Evolutionary conservation across 2,113 vertebrate species (phyloP).

Genomic region (Halichoeres trimaculatus): DNA sequence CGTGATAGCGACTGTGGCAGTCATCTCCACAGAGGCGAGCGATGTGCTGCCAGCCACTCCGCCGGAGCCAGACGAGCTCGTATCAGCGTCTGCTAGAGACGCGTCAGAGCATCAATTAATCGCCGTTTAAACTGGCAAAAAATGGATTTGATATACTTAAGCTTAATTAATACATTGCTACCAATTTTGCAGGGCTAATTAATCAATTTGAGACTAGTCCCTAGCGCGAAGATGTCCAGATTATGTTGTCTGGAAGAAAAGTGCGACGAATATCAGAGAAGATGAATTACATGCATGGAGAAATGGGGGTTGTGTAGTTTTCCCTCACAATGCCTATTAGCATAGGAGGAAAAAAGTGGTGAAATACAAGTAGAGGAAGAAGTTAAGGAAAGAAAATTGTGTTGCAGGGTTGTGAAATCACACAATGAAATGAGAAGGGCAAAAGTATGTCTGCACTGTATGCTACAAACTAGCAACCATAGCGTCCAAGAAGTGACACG

Average conservation of each 20-base stretch:
- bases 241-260: conserved; percentile 61
- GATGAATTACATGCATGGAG: conserved; percentile 32
- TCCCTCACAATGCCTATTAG: conserved; percentile 34
- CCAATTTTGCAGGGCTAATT: conserved; percentile 77
- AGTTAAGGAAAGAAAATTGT: not conserved
- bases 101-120: conserved; percentile 75
- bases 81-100: conserved; percentile 65
- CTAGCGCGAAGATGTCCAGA: conserved; percentile 64
- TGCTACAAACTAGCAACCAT: conserved; percentile 34
- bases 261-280: conserved; percentile 33
- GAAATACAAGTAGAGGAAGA: not conserved
- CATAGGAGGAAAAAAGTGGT: not conserved
- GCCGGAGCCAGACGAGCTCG: conserved; percentile 63
- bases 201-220: conserved; percentile 76
- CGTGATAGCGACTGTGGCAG: conserved; percentile 58
- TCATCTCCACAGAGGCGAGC: conserved; percentile 69
- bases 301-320: conserved; percentile 38
- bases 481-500: conserved; percentile 42
- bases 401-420: not conserved
- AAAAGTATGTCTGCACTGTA: conserved; percentile 4
- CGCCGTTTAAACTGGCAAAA: conserved; percentile 74
- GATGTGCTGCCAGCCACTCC: conserved; percentile 66
- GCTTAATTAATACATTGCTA: conserved; percentile 82
- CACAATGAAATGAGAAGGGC: not conserved
- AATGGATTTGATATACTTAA: conserved; percentile 78